Conservation (phyloP, 2,113 vertebrate genomes). For the Rhadina sibilatrix region DNA sequence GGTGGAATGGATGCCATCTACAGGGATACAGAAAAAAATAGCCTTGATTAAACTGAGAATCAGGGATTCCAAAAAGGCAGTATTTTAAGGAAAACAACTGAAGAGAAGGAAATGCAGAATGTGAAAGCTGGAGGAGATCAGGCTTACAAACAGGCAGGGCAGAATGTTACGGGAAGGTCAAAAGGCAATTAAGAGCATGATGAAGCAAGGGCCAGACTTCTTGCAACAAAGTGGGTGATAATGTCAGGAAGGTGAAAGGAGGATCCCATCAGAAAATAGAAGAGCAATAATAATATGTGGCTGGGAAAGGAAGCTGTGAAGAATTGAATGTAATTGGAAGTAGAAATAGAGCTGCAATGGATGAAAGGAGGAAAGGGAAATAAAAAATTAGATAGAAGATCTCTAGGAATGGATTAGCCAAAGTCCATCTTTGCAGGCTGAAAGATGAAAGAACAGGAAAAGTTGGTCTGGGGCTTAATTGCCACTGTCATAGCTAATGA, state of each 20-base stretch:
- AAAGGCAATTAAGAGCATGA: neutral
- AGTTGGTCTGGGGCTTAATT: neutral
- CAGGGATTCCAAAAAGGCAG: neutral
- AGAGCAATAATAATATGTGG: neutral
- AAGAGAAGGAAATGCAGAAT: neutral
- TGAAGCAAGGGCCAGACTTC: neutral
- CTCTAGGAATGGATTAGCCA: neutral
- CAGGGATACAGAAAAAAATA: neutral
- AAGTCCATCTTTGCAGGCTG: neutral
- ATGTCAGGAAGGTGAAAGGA: slow-evolving; percentile 1
- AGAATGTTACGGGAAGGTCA: neutral
- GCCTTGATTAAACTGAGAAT: neutral
- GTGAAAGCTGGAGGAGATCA: neutral
- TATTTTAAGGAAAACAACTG: neutral
- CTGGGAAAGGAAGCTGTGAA: neutral
- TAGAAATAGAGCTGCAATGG: neutral
- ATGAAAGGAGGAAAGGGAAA: neutral
- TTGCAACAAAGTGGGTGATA: neutral
- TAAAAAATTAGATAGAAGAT: neutral
- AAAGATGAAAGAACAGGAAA: slow-evolving; percentile 22
- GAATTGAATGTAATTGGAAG: neutral
- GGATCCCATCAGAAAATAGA: neutral
- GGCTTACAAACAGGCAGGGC: neutral
- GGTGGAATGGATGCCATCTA: neutral
- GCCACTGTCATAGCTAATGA: slow-evolving; percentile 24